Evolutionary conservation across 2,113 vertebrate genomes (phyloP), one percentile per base, ranked within the genome.

Genomic region (Syrmaticus mikado): DNA sequence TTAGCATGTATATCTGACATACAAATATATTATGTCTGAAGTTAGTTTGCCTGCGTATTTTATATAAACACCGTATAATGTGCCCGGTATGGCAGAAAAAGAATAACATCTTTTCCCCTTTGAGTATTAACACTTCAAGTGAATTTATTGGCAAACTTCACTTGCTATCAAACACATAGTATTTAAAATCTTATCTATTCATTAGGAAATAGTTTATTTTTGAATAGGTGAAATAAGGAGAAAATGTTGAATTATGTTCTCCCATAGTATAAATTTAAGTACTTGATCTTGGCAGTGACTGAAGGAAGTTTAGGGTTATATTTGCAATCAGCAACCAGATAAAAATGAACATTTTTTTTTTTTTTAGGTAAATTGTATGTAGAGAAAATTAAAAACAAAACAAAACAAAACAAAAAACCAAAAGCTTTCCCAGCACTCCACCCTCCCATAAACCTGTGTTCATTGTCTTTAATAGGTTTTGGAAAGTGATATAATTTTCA

Each of bases 401-500:
- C 15, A 43, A 43, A 53, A 19, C 8, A 20, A 22, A 28, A 45
- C 45, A 24, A 76, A 24, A 76, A 55, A 13, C 4, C 61, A 55
- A 24, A 76, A 55, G 16, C 4, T 65, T 10, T 40, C 9, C 15
- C 15, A 32, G 21, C 6, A 40, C 16, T 40, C 12, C 24, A 40
- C 38, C 36, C 41, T 19, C 24, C 11, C 15, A 18, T 14, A 82
- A 94, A 80, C 64, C 64, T 28, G 11, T n/a, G 30, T 58, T 81
- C 67, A 45, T 87, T 68, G 75, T 53, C 34, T 89, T 87, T 85
- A 86, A 74, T 50, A 74, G 40, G 67, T 88, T 94, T 94, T 85
- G 66, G 45, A 72, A 89, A 34, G 10, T 38, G 62, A 55, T 46
- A 40, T 19, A n/a, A 82, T 79, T 95, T 92, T 36, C 74, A 86